Evolutionary conservation across 1,140 invertebrate genomes (phyloP).

Genomic region (Theocolax elegans): DNA sequence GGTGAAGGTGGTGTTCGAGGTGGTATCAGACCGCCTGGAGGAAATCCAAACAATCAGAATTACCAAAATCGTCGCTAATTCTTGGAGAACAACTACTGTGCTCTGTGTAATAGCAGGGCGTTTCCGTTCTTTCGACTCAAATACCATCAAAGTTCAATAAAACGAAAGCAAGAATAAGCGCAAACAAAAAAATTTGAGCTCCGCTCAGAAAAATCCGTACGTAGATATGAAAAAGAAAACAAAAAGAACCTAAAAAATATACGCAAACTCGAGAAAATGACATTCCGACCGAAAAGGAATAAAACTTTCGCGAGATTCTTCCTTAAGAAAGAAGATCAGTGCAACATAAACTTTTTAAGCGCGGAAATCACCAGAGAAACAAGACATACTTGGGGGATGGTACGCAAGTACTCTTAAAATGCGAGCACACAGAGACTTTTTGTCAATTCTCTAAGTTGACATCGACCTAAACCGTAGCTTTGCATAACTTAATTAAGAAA

Average conservation of each 20-base stretch:
- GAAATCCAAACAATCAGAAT: slow-evolving; percentile 57
- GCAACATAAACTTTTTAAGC: slow-evolving; percentile 40
- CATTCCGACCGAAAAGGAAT: slow-evolving; percentile 40
- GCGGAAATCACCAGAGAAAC: slow-evolving; percentile 36
- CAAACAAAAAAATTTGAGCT: slow-evolving; percentile 34
- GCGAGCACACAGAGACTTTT: slow-evolving; percentile 26
- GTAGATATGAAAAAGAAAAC: slow-evolving; percentile 22
- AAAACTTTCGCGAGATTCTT: slow-evolving; percentile 39
- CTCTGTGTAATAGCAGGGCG: slow-evolving; percentile 19
- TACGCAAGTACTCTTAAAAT: slow-evolving; percentile 21
- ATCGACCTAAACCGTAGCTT: slow-evolving; percentile 37
- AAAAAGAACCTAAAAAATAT: slow-evolving; percentile 34
- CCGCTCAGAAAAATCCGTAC: slow-evolving; percentile 38
- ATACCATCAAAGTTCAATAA: slow-evolving; percentile 33
- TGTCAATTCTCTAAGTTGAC: slow-evolving; percentile 39
- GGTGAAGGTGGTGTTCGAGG: slow-evolving; percentile 63
- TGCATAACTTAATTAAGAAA: slow-evolving; percentile 39
- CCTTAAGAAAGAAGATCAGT: slow-evolving; percentile 38
- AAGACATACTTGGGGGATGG: slow-evolving; percentile 33
- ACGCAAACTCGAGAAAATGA: slow-evolving; percentile 40
- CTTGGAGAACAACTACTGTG: not conserved
- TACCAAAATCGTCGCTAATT: slow-evolving; percentile 63
- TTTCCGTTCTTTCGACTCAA: slow-evolving; percentile 24
- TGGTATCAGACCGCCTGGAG: slow-evolving; percentile 58
- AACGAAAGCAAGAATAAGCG: slow-evolving; percentile 16